Base-by-base conservation (phyloP, 2,113 vertebrate genomes). In the Meles meles region DNA sequence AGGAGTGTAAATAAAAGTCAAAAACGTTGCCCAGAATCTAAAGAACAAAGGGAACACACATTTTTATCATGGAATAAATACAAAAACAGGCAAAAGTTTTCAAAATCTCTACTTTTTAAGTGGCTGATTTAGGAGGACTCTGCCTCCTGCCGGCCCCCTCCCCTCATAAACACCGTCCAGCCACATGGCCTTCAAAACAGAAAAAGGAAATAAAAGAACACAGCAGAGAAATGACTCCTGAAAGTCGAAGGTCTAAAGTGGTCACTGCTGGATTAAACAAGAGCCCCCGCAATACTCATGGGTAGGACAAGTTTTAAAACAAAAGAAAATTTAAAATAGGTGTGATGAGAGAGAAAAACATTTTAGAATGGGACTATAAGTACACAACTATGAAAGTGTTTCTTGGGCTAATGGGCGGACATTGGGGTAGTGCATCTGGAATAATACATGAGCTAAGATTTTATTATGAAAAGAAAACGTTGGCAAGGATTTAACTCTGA, bases 41-140 rank as follows among this genome's bases (percentile, higher is more conserved):
- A 93, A 55, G 12, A 92, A 86, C 72, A 83, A 93, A 90, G 29
- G 39, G n/a, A 81, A n/a, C 57, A 37, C 81, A 97, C 85, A 79
- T 42, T 94, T 95, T 79, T 77, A 93, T 81, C 55, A 76, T 11
- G 18, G 39, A 76, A n/a, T 71, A 42, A 25, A 71, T 15, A 82
- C 1, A 81, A 52, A 97, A 69, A 47, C 20, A 80, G 29, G 72
- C 52, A 3, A 69, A 69, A 9, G 74, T 25, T 74, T 89, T 76
- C 72, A 20, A 85, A 86, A 82, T 23, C 27, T 83, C 34, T 72
- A 10, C 42, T 63, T 88, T 14, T 13, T 71, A 92, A 44, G 61
- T 65, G 65, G 74, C 31, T 96, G 69, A 37, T 44, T 74, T 34
- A 90, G 84, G 57, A 88, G 44, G 13, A 37, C n/a, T 44, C 14